Conservation (phyloP, 2,113 vertebrate genomes). For the Camelus dromedarius region DNA sequence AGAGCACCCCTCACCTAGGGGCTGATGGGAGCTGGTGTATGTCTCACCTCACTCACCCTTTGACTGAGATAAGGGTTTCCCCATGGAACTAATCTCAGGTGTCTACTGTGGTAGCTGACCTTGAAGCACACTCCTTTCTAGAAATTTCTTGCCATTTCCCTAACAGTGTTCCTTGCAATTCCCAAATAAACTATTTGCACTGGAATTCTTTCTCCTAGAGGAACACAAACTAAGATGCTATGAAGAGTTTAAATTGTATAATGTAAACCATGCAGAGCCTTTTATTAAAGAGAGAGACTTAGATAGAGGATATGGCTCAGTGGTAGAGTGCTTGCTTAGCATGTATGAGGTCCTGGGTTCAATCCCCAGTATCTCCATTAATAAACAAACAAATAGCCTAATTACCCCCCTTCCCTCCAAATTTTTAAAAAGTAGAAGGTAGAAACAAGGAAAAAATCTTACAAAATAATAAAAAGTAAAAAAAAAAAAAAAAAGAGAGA, state of each 20-base stretch:
- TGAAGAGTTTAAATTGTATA: not conserved
- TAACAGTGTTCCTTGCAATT: not conserved
- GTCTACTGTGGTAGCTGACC: not conserved
- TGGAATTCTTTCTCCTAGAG: not conserved
- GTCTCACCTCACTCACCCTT: not conserved
- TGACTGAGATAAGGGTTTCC: no score
- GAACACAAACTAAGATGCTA: not conserved
- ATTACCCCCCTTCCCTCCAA: no score
- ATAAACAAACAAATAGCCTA: no score
- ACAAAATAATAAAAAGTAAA: no score
- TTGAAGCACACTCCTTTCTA: not conserved
- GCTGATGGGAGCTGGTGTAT: not conserved
- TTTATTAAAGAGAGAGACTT: not conserved
- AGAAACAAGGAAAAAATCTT: no score
- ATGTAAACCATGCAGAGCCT: not conserved
- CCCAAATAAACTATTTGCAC: not conserved
- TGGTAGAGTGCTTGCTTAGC: no score
- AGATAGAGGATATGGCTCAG: no score
- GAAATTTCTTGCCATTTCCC: not conserved
- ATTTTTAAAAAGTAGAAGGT: no score
- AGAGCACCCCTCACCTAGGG: not conserved
- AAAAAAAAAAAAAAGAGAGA: no score
- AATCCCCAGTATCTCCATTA: no score
- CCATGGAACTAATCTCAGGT: not conserved
- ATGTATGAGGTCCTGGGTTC: no score